Conservation (phyloP, 1,140 invertebrate species). For the Bombus pyrosoma region DNA sequence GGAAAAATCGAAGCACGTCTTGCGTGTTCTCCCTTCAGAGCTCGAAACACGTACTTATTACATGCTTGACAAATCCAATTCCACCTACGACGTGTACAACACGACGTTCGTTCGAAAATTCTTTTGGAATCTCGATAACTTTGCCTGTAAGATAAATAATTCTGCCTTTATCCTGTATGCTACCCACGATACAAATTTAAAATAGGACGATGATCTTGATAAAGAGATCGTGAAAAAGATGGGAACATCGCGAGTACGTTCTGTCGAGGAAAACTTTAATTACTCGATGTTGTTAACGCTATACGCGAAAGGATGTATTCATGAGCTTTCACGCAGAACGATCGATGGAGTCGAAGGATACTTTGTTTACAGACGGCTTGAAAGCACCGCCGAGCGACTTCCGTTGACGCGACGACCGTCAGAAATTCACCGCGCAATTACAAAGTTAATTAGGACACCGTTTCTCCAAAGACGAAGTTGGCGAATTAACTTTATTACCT, state of each 20-base stretch:
- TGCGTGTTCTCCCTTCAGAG: neutral
- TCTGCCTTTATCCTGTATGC: neutral
- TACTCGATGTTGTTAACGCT: neutral
- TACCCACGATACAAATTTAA: neutral
- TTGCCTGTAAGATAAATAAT: neutral
- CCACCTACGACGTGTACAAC: too few species aligned
- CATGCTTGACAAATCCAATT: neutral
- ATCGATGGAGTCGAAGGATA: conserved; percentile 16
- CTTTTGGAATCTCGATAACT: neutral
- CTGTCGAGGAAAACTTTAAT: neutral
- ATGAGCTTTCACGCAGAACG: neutral
- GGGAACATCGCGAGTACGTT: neutral
- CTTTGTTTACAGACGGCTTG: conserved; percentile 7
- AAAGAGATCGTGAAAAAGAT: too few species aligned
- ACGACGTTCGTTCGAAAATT: neutral
- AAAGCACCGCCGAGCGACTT: neutral
- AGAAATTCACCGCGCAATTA: conserved; percentile 21
- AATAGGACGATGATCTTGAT: neutral
- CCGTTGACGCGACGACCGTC: neutral
- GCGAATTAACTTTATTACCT: conserved; percentile 5
- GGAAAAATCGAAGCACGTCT: neutral
- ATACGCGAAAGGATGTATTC: neutral
- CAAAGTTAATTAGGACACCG: conserved; percentile 6
- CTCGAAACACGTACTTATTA: neutral
- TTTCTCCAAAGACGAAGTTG: neutral